Base-by-base conservation (phyloP, 2,797 vertebrate species). In the Lutra lutra region DNA sequence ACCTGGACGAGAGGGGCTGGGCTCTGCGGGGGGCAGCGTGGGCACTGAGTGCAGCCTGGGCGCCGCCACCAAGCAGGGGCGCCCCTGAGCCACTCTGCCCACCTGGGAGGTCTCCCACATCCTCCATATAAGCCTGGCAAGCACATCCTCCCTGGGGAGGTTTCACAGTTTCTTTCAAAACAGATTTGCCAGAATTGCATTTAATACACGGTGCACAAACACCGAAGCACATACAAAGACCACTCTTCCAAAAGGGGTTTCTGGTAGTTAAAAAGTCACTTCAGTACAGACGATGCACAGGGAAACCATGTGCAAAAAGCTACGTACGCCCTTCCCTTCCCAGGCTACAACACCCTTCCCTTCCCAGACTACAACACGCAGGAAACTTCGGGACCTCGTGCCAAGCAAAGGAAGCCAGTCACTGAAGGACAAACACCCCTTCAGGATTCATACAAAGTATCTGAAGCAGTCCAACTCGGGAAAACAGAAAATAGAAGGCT, bases 121-220 rank as follows among this genome's bases (percentile, higher is more conserved):
- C 43, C 79, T 83, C 54, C 9, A 12, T 2, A 5, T 4, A 78
- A 35, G 48, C 6, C 35, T 23, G 89, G 80, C 17, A 10, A 23
- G 60, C 73, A 46, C 23, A 35, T 38, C 66, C 7, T 48, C 1
- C 60, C 38, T 12, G 1, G 62, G 27, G 7, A 43, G 1, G 2
- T 8, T n/a, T 21, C 35, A 82, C 62, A 35, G 14, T n/a, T 29
- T 20, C 96, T 96, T 97, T 77, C 54, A 38, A 89, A 96, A 89
- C 94, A 64, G 60, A 97, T 97, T 97, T 99, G 99, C 99, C 99
- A 99, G 99, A 99, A 99, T 98, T 99, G 98, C 99, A 99, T 99
- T 99, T 99, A 99, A 96, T 98, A 99, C 99, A 98, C 99, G 98
- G 94, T 94, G 66, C 95, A 98, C 96, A 97, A 97, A 95, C 83